Evolutionary conservation across 2,113 vertebrate species (phyloP), one percentile per base, ranked within the genome.

Genomic region (Cottus gobio): DNA sequence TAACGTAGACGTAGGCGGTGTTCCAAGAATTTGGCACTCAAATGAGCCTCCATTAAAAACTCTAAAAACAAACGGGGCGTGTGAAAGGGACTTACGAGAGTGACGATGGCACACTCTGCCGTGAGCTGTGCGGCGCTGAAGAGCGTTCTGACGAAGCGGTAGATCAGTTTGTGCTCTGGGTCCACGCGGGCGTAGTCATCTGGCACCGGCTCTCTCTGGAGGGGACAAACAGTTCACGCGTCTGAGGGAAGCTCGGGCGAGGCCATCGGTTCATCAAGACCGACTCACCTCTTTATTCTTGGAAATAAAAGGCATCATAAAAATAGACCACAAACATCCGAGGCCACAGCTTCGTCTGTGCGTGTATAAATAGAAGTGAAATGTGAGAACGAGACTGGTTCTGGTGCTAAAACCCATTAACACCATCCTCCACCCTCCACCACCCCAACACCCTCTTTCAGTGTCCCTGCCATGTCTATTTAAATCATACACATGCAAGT

Each of bases 81-180:
- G 37, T 44, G 1, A 7, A 18, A 66, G 36, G 24, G 7, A 93
- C 97, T 97, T 90, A 99, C 98, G 91, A 99, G 95, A 68, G 98
- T 99, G 87, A 99, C 98, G 73, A 99, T 97, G 95, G 98, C 98
- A 93, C 98, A 99, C 96, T 99, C 98, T 68, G 98, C 98, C 8
- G 97, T 99, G 93, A 99, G 96, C 92, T 99, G 98, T 80, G 98
- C 98, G 75, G 98, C 97, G 83, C 97, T 99, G 96, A 99, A 99
- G 73, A 99, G 95, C 0, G 98, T 99, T 67, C 98, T 96, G 88
- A 99, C 97, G 18, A 99, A 99, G 79, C 98, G 97, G 91, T 99
- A 99, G 91, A 99, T 99, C 92, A 99, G 96, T 87, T 99, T 99
- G 95, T 99, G 98, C 91, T 99, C 98, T 2, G 97, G 98, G 92